A percentile compares a stretch with the other conserved stretches of the same genome.
phyloP scores from a whole-genome alignment of 2,888 invertebrate species.

The Mesoligia furuncula region DNA sequence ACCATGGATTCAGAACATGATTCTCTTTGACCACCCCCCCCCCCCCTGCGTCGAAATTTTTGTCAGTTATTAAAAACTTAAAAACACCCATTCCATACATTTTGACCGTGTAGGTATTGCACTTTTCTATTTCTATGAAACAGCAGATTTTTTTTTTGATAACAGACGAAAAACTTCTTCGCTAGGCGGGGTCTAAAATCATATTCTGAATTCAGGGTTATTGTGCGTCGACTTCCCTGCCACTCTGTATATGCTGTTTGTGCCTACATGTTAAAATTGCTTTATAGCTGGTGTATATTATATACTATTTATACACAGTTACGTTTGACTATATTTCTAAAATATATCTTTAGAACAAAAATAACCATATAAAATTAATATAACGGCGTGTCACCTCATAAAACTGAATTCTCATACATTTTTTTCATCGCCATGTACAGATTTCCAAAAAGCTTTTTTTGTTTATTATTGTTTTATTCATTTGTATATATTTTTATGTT shows the following conservation, averaged over 20 bases:
- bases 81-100: no score
- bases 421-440: constrained; percentile 61
- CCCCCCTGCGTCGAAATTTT: background rate
- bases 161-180: background rate
- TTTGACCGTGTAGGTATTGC: no score
- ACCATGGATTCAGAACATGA: background rate
- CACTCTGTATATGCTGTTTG: background rate
- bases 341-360: background rate
- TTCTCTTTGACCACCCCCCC: background rate
- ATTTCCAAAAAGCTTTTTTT: constrained; percentile 60
- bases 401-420: background rate
- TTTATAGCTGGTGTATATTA: background rate
- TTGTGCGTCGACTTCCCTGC: background rate
- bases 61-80: background rate
- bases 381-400: background rate
- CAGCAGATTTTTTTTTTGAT: background rate
- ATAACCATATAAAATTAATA: background rate
- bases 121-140: background rate
- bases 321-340: background rate
- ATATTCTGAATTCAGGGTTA: background rate
- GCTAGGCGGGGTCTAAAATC: background rate
- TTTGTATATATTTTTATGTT: constrained; percentile 48
- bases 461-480: constrained; percentile 37
- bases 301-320: background rate
- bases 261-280: constrained; percentile 9